These are phyloP conservation scores for Thripadectes ignobilis DNA, from an alignment of 2,797 vertebrate species.

Conservation along the genomic window DNA sequence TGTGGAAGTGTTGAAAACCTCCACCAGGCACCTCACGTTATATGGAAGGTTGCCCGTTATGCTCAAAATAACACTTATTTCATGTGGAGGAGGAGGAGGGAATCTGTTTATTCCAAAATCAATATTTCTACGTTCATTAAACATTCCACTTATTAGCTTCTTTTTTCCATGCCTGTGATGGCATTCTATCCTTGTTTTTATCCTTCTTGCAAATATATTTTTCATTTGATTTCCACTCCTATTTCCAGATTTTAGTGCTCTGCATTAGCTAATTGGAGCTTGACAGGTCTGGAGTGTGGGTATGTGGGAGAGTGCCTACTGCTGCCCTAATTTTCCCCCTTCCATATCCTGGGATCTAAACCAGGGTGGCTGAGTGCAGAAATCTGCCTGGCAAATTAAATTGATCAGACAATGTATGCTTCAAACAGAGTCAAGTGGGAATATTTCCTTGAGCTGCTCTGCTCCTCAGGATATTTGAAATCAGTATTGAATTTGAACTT, in stretches of 20 bases:
- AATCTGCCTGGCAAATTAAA: conserved; percentile 62
- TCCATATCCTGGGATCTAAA: conserved; percentile 13
- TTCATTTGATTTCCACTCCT: conserved; percentile 35
- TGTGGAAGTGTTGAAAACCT: conserved; percentile 43
- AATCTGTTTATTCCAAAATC: conserved; percentile 69
- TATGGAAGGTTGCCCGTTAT: conserved; percentile 29
- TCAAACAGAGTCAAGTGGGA: conserved; percentile 55
- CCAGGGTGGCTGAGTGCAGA: not conserved
- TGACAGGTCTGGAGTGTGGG: conserved; percentile 1
- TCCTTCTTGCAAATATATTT: not conserved
- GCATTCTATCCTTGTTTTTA: conserved; percentile 47
- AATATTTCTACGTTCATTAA: conserved; percentile 65
- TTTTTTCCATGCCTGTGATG: conserved; percentile 19
- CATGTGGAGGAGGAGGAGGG: conserved; percentile 47
- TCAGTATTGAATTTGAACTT: conserved; percentile 59
- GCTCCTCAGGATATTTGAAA: conserved; percentile 48
- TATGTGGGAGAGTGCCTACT: not conserved
- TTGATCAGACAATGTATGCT: conserved; percentile 47
- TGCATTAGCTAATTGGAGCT: not conserved
- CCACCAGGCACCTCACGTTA: conserved; percentile 50
- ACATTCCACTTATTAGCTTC: conserved; percentile 33
- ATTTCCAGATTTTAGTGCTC: conserved; percentile 23
- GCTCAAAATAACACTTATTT: conserved; percentile 60
- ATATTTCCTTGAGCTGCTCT: conserved; percentile 55
- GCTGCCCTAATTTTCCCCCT: not conserved